These are phyloP conservation scores for Mergus octosetaceus DNA, from an alignment of 2,797 vertebrate species.

Conservation along the genomic window DNA sequence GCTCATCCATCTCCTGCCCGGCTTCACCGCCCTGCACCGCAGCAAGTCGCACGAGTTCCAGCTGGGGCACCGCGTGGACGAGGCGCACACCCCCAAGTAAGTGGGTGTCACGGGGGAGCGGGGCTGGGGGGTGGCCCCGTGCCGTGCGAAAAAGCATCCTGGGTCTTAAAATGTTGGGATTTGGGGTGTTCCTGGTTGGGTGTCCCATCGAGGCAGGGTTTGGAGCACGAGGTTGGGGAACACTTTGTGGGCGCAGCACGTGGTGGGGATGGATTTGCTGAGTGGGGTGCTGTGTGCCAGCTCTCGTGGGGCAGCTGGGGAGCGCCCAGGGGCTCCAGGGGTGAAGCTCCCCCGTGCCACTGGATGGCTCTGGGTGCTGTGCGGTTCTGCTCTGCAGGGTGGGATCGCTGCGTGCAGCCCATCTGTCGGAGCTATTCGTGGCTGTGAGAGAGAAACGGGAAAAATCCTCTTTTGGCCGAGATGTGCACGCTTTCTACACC, in stretches of 20 bases:
- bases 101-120: not conserved
- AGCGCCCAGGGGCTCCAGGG: fast-evolving
- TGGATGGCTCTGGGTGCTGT: fast-evolving
- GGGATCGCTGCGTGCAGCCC: fast-evolving
- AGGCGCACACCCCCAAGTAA: constrained; percentile 95
- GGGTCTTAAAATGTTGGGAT: not conserved
- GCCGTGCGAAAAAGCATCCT: fast-evolving
- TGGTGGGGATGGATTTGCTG: not conserved
- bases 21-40: constrained; percentile 93
- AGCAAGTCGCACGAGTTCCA: constrained; percentile 99
- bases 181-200: not conserved
- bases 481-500: fast-evolving
- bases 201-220: not conserved
- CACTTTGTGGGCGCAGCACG: not conserved
- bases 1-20: constrained; percentile 93
- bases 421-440: fast-evolving
- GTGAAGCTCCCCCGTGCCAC: fast-evolving
- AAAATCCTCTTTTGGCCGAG: not conserved
- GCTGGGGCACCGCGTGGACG: constrained; percentile 92
- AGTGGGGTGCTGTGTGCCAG: too few species aligned
- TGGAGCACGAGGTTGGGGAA: not conserved
- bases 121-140: too few species aligned
- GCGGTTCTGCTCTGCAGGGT: fast-evolving
- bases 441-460: fast-evolving
- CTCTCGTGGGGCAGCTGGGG: fast-evolving